Evolutionary conservation across 2,113 vertebrate species (phyloP), one percentile per base, ranked within the genome.

Genomic region (Tetrao urogallus): DNA sequence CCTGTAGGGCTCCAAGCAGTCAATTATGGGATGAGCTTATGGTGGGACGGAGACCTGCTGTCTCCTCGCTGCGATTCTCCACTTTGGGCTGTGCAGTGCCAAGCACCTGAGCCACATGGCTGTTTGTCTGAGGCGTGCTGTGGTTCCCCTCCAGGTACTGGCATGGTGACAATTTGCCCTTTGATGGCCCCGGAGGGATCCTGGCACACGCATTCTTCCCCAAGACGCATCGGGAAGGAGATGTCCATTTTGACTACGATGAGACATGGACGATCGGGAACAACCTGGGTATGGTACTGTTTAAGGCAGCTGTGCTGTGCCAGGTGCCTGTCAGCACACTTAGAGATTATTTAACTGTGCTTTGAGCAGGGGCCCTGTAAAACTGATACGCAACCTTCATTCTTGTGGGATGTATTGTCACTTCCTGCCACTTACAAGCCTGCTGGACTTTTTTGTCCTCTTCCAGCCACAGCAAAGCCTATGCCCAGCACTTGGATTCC

Each of bases 161-260:
- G 98, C 99, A 99, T 3, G 99, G 98, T 66, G 99, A 99, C 96
- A 98, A 98, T 83, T 86, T 99, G 54, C 98, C 99, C 20, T 99
- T 99, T 15, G 99, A 99, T 2, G 99, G 99, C 28, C 98, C 98
- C 0, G 99, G 99, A 22, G 99, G 99, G 69, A 99, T 99, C 74
- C 97, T 99, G 75, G 99, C 99, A 24, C 99, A 99, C 0, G 99
- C 99, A 0, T 99, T 99, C 97, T 99, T 99, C 95, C 99, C 99
- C 36, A 98, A 97, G 95, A 99, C 99, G 1, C 98, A 99, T 94
- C 95, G 98, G 11, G 98, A 99, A 76, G 99, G 99, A 28, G 98
- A 99, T 0, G 98, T 99, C 65, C 99, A 99, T 86, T 99, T 99
- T 40, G 99, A 99, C 97, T 99, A 98, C 2, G 99, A 99, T 0